Percentiles rank a stretch among this genome's conserved stretches.
Conservation (phyloP, 2,888 invertebrate species). For the Andrena flavipes region DNA sequence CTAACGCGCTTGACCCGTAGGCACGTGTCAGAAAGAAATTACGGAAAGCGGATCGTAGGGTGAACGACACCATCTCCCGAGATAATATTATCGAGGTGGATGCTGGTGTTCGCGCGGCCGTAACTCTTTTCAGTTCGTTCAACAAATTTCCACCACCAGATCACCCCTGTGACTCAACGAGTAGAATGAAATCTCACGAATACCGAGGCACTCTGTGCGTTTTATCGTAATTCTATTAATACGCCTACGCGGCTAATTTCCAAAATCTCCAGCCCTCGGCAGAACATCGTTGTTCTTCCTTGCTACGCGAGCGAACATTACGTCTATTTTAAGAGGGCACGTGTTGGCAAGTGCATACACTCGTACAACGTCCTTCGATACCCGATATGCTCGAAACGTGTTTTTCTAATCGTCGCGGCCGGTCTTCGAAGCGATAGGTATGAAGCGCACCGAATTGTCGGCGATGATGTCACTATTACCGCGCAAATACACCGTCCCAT, state of each 20-base stretch:
- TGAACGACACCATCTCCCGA: neutral
- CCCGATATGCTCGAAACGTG: constrained; percentile 14
- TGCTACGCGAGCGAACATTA: neutral
- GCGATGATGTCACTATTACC: constrained; percentile 40
- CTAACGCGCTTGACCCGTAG: constrained; percentile 4
- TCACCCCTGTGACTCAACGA: neutral
- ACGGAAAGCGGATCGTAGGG: neutral
- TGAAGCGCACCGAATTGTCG: neutral
- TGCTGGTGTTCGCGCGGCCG: neutral
- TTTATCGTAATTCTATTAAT: constrained; percentile 19
- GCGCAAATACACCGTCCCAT: neutral
- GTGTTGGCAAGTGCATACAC: neutral
- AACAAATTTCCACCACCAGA: neutral
- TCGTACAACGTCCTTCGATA: neutral
- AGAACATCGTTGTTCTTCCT: neutral
- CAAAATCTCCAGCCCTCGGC: constrained; percentile 21
- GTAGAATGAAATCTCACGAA: neutral
- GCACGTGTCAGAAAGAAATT: neutral
- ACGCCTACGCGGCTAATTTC: neutral
- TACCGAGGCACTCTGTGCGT: neutral
- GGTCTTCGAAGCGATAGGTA: neutral
- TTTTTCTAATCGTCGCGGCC: constrained; percentile 18
- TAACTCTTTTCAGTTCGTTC: neutral
- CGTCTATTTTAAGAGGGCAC: constrained; percentile 43
- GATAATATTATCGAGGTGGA: neutral